These are phyloP conservation scores for Urocitellus parryii DNA, from an alignment of 2,113 vertebrate species.

Conservation along the genomic window DNA sequence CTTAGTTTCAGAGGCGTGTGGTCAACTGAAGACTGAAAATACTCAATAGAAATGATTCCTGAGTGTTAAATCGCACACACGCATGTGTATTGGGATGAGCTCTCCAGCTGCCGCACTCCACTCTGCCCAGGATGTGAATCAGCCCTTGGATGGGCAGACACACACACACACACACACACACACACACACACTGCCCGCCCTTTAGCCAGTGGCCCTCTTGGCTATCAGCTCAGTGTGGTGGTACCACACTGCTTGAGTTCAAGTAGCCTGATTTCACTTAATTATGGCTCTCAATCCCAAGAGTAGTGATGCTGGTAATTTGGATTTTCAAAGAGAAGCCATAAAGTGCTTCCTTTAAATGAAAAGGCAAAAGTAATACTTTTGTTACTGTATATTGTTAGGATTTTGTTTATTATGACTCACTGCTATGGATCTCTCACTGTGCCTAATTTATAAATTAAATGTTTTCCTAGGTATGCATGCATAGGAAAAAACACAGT, in stretches of 20 bases:
- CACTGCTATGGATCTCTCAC: not conserved
- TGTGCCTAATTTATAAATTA: not conserved
- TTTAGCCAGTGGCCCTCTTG: too few relatives aligned
- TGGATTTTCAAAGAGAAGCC: not conserved
- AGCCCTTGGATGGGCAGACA: too few relatives aligned
- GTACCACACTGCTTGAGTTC: too few relatives aligned
- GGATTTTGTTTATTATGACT: not conserved
- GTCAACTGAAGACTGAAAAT: not conserved
- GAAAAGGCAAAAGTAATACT: not conserved
- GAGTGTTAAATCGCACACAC: not conserved
- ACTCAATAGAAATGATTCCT: not conserved
- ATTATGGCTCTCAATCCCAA: not conserved
- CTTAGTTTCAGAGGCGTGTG: not conserved
- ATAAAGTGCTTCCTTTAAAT: not conserved
- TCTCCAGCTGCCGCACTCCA: not conserved
- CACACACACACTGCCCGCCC: too few relatives aligned
- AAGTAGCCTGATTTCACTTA: not conserved
- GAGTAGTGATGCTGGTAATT: not conserved
- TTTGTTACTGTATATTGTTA: not conserved
- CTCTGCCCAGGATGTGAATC: not conserved
- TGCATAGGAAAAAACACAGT: not conserved
- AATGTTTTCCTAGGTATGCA: not conserved
- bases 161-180: rapidly evolving
- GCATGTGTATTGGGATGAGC: not conserved
- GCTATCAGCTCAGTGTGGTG: too few relatives aligned